Base-by-base conservation (phyloP, 2,888 invertebrate genomes). In the Netelia inedita region DNA sequence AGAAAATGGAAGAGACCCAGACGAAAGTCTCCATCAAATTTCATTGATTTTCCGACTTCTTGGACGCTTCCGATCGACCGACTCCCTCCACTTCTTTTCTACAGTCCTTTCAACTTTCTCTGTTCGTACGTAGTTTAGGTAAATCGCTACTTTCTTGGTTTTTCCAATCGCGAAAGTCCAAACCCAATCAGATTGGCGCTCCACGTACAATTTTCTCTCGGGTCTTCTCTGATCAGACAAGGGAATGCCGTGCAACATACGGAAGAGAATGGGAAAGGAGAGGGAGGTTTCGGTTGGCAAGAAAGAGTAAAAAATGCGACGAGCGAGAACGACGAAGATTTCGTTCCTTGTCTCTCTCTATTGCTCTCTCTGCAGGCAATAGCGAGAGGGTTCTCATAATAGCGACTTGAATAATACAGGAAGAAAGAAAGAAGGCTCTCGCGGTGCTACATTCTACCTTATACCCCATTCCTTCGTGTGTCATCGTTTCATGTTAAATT, bases 401-500 rank as follows among this genome's bases (percentile, higher is more conserved):
- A 88, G 88, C 86, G 82, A 85, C 85, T 84, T 89, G 89, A 90
- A 90, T 90, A 89, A 90, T 90, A 89, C 87, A 87, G 65, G 19
- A 84, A 14, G 63, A 14, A 61, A 53, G 50, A 19, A 65, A 0
- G 16, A 21, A 41, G 68, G 61, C 14, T 55, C 14, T 59, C 23
- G n/a, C 53, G 19, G 28, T 57, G 43, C 73, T 28, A 63, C 10
- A 71, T 74, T 74, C 23, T 14, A 19, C n/a, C 35, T 53, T 57
- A 55, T 21, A 11, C 14, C 55, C 28, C 41, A 9, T 35, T 21
- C 11, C 11, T 65, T 59, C 75, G 41, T 43, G 21, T 61, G 10
- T 79, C 55, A 74, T 63, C 28, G 14, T 57, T 84, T 83, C 85
- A 83, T 85, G 76, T 84, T 83, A 81, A 85, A 85, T 86, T 82